phyloP scores from a whole-genome alignment of 2,797 vertebrate species.

The Aratinga solstitialis region DNA sequence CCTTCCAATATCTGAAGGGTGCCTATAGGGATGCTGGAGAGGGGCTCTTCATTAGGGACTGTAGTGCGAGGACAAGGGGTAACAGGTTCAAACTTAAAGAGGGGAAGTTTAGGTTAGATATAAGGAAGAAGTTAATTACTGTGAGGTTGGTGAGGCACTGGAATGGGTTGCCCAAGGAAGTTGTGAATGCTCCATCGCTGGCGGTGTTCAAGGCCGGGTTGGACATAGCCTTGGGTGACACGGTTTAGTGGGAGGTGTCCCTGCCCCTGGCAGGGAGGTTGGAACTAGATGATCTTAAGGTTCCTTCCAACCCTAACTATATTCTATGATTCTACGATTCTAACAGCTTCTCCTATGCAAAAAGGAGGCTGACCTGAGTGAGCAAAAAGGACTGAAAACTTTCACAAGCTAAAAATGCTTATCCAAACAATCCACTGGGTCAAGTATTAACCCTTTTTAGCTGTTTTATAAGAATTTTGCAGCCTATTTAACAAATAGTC shows the following conservation, averaged over 20 bases:
- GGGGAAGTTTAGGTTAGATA: too few species aligned
- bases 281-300: neutral
- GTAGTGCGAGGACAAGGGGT: too few species aligned
- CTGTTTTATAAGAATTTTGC: neutral
- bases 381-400: neutral
- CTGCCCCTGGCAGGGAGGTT: neutral
- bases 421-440: neutral
- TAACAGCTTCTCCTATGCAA: neutral
- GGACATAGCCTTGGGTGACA: too few species aligned
- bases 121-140: too few species aligned
- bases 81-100: too few species aligned
- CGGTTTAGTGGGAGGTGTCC: neutral
- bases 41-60: too few species aligned
- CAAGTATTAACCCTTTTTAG: neutral
- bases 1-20: too few species aligned
- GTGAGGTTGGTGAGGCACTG: too few species aligned
- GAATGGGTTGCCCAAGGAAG: too few species aligned
- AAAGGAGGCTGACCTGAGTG: neutral
- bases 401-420: neutral
- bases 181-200: too few species aligned
- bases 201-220: too few species aligned
- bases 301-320: neutral
- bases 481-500: neutral
- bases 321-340: neutral
- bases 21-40: too few species aligned